Evolutionary conservation across 2,888 invertebrate species (phyloP), one percentile per base, ranked within the genome.

Genomic region (Strigamia crassipes): DNA sequence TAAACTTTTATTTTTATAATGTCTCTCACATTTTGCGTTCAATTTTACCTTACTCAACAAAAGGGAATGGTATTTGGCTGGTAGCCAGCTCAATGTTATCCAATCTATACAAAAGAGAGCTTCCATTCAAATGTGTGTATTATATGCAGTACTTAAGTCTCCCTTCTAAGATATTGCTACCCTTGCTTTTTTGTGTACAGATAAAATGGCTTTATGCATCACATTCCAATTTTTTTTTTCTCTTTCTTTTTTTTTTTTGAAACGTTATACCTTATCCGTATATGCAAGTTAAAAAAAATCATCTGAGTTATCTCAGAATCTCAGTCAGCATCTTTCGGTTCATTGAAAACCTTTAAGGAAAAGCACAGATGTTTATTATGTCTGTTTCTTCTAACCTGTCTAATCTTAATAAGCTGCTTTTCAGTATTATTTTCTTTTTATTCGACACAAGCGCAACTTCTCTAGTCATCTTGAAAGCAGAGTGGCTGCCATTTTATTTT

Each of bases 61-160:
- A 73, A 61, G 27, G 73, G 73, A 73, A 73, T 73, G 73, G 73
- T 27, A 73, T 73, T 73, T 73, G 73, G 73, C 73, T 73, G 31
- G 73, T 73, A 73, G 73, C 73, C 73, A 73, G 73, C 73, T 73
- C 73, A 73, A 73, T 73, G 73, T 73, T 73, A 73, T 73, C 73
- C 27, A 73, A 73, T 31, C 31, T 73, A 31, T 73, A 73, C 73
- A 73, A 73, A 73, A 73, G 31, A 73, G 73, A 73, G 73, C 73
- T 73, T 73, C 73, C 73, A 73, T 73, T 73, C 73, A 73, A 73
- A 73, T 73, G 31, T 73, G 31, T 73, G 27, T 73, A 27, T 23
- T 56, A 56, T 51, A 73, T 31, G 73, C 73, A 73, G 73, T 73
- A 73, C 73, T 73, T 73, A 73, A 73, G 27, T 73, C 73, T 73